These are phyloP conservation scores for Heliconius nattereri DNA, from an alignment of 1,140 invertebrate genomes.

Conservation along the genomic window DNA sequence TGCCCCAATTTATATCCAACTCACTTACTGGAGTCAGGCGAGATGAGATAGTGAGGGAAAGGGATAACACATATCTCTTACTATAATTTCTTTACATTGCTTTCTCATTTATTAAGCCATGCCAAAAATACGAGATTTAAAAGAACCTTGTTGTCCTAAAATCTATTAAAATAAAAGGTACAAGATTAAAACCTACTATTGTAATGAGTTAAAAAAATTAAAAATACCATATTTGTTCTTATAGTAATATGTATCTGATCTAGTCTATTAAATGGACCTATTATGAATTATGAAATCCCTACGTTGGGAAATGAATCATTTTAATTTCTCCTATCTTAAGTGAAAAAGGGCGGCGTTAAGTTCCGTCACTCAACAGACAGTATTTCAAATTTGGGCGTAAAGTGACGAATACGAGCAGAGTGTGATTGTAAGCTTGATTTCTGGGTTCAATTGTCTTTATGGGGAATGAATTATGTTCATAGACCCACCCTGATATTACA, in stretches of 20 bases:
- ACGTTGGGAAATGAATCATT: no score
- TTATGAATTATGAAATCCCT: no score
- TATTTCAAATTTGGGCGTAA: not conserved
- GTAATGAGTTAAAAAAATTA: no score
- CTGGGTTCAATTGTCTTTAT: not conserved
- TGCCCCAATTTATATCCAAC: constrained; percentile 80
- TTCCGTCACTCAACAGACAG: no score
- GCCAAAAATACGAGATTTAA: no score
- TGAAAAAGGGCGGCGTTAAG: no score
- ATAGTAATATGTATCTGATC: no score
- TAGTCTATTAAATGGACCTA: no score
- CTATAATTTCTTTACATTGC: constrained; percentile 36
- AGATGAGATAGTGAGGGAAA: constrained; percentile 57
- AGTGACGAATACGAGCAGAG: no score
- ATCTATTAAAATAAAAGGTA: not conserved
- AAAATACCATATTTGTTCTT: no score
- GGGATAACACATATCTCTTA: constrained; percentile 49
- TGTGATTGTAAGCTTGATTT: not conserved
- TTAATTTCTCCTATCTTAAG: no score
- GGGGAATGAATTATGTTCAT: not conserved
- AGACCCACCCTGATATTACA: not conserved
- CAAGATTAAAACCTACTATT: no score
- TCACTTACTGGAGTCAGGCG: constrained; percentile 73
- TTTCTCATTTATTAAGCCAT: not conserved
- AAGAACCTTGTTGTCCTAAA: not conserved